These are phyloP conservation scores for Chelonus insularis DNA, from an alignment of 1,140 invertebrate species.

Conservation along the genomic window DNA sequence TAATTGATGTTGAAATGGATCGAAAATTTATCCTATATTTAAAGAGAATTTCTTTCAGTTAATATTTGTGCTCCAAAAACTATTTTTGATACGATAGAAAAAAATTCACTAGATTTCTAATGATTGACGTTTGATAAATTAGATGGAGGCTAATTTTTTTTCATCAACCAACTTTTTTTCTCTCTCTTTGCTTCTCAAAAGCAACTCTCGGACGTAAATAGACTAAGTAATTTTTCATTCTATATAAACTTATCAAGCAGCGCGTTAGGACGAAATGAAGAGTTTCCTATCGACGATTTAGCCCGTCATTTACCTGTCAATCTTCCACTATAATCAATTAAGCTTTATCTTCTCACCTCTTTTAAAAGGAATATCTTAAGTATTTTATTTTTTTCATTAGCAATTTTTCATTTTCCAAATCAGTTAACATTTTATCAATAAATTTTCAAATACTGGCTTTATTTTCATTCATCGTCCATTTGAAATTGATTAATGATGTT, in stretches of 20 bases:
- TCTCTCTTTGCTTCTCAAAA: no score
- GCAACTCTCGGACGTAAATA: no score
- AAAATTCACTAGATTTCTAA: no score
- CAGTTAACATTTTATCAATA: no score
- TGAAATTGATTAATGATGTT: no score
- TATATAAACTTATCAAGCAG: neutral
- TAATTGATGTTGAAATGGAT: neutral
- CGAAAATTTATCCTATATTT: no score
- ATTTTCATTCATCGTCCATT: no score
- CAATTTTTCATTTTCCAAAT: neutral
- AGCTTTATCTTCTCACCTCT: neutral
- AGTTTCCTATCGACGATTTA: slow-evolving; percentile 6
- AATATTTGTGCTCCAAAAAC: neutral
- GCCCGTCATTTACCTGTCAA: neutral
- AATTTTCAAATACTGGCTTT: no score
- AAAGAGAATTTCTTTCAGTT: no score
- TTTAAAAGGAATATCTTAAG: neutral
- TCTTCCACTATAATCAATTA: slow-evolving; percentile 9
- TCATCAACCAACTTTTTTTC: no score
- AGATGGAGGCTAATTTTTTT: no score
- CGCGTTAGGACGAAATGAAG: slow-evolving; percentile 7
- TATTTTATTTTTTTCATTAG: neutral
- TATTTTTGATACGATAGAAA: neutral
- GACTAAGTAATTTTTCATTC: slow-evolving; percentile 17
- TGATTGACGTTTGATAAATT: no score